Base-by-base conservation (phyloP, 2,797 vertebrate species). In the Lacerta viridis region DNA sequence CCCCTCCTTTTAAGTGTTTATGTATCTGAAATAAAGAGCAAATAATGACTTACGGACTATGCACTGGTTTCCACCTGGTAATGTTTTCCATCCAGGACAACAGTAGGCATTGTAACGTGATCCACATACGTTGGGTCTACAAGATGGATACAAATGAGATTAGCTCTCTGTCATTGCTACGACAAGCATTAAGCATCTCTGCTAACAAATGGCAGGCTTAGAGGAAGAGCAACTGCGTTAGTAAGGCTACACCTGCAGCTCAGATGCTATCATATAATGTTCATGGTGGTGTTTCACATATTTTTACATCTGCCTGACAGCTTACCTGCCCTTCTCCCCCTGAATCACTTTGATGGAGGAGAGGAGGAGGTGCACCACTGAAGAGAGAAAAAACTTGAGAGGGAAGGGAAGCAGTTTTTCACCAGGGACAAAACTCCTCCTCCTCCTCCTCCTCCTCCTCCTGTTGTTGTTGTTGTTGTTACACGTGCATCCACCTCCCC, bases 11-110 rank as follows among this genome's bases (percentile, higher is more conserved):
- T 43, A 43, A 43, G 41, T 43, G 41, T 43, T 43, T 75, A 81
- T 66, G 20, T 33, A 90, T 89, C 11, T 29, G n/a, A 78, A 68
- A 71, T 41, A 84, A 66, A 77, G 1, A 77, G 59, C 43, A 29
- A 69, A 86, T 80, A 61, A 87, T 36, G 20, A 99, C 99, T 99
- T 97, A 99, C 99, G 99, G 92, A 99, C 99, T 94, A 99, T 99
- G 95, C 99, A 99, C 91, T 99, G 99, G 96, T 99, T 99, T 95
- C 99, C 99, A 94, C 98, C 99, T 79, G 98, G 98, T 95, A 99
- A 97, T 2, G 99, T 99, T 97, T 99, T 99, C 99, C 99, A 99
- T 90, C 99, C 99, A 72, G 98, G 99, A 94, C 99, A 99, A 96
- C 99, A 99, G 96, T 98, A 99, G 85, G 98, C 98, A 87, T 99